phyloP scores from a whole-genome alignment of 2,113 vertebrate genomes.

The Centropristis striata region DNA sequence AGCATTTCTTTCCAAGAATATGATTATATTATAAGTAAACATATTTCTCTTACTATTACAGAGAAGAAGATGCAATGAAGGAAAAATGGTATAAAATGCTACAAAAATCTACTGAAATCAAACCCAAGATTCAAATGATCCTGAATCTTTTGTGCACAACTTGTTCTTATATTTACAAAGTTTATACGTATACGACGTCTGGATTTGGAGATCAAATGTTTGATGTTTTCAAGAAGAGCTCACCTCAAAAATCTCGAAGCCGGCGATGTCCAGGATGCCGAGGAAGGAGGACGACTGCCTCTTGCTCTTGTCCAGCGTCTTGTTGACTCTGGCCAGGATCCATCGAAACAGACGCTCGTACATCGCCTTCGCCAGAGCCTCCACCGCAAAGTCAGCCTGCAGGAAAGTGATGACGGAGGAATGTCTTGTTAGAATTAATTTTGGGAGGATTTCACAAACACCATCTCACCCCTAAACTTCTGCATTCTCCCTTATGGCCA shows the following conservation, averaged over 20 bases:
- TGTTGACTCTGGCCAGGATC: constrained; percentile 94
- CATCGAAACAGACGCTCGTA: constrained; percentile 96
- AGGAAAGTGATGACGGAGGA: not conserved
- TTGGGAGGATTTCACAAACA: not conserved
- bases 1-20: no score
- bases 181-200: no score
- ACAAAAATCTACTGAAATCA: no score
- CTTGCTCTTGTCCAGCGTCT: constrained; percentile 96
- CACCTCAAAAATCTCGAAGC: constrained; percentile 98
- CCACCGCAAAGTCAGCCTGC: constrained; percentile 94
- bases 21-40: no score
- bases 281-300: constrained; percentile 94
- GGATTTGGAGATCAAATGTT: not conserved
- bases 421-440: not conserved
- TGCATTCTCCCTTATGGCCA: no score
- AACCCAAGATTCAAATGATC: no score
- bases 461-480: no score
- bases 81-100: no score
- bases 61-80: no score
- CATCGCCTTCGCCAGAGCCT: constrained; percentile 95
- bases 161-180: no score
- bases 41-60: no score
- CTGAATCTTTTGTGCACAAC: no score
- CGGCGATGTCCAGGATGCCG: constrained; percentile 97
- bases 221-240: accelerated